Base-by-base conservation (phyloP, 2,888 invertebrate species). In the Agrenia bidenticulata region DNA sequence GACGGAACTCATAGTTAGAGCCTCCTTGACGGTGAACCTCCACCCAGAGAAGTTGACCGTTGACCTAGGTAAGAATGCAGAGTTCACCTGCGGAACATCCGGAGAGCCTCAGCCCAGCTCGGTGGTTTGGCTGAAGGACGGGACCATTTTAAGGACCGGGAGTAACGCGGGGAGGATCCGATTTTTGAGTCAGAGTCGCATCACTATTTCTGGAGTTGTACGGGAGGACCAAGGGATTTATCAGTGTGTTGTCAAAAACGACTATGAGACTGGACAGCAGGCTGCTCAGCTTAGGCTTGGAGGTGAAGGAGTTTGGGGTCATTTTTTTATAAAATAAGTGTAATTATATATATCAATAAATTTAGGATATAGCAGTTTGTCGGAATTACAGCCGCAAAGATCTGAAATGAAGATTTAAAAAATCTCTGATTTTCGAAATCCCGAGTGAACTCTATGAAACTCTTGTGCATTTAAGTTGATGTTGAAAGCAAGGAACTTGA, bases 1-100 rank as follows among this genome's bases (percentile, higher is more conserved):
- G 74, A 80, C 88, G 62, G 83, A 85, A 76, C 81, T 89, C 17
- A 81, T 85, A 15, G 88, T 89, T 24, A 84, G 86, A 70, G 86
- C 86, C 21, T 85, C 87, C 56, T 81, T 89, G 24, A 85, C 86
- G 79, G 79, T 81, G 66, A 80, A 79, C 76, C 84, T 88, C 73
- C 84, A 84, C 26, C 88, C 87, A 26, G 84, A 85, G 42, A 80
- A 87, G 66, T 80, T 87, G 55, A 87, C 87, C 74, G 88, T 89
- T 37, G 88, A 89, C 79, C 86, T 89, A 80, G 89, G 82, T 9
- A 87, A 88, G 56, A 85, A 86, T 66, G 90, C 89, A 0, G 86
- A 87, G 78, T 89, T 90, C 80, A 84, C 85, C 79, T 88, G 88
- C 78, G 76, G 78, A 41, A 78, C 79, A 17, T 72, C 73, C 27